Percentiles rank a stretch among this genome's conserved stretches.
Evolutionary conservation across 2,113 vertebrate genomes (phyloP).

Genomic region (Hippopotamus amphibius): DNA sequence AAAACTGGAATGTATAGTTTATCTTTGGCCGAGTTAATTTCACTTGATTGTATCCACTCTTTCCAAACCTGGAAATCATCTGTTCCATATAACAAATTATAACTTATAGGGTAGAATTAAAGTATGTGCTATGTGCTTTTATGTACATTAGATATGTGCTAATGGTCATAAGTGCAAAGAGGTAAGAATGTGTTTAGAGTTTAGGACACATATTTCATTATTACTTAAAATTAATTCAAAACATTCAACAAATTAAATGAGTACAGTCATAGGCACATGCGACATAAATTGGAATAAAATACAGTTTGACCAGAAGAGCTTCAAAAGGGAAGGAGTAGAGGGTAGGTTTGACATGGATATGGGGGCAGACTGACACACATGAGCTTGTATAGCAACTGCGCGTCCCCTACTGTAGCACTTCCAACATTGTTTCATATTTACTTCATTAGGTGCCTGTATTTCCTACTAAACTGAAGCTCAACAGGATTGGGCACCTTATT

Average conservation of each 20-base stretch:
- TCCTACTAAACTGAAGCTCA: background rate
- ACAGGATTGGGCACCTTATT: background rate
- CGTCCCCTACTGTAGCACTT: background rate
- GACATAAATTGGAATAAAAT: background rate
- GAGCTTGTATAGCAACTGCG: background rate
- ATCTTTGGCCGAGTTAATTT: background rate
- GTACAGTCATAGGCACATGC: background rate
- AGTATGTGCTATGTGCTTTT: background rate
- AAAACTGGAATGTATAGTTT: background rate
- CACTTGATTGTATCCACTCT: background rate
- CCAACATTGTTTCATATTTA: background rate
- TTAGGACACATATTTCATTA: background rate
- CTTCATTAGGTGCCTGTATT: background rate
- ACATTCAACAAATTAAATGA: slow-evolving; percentile 7
- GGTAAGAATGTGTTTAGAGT: background rate
- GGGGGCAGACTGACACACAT: background rate
- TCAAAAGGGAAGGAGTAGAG: background rate
- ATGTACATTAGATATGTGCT: background rate
- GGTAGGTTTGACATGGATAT: background rate
- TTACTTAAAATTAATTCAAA: slow-evolving; percentile 43
- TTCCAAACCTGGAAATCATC: background rate
- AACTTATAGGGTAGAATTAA: slow-evolving; percentile 8
- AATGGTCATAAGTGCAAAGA: background rate
- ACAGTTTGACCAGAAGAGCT: background rate
- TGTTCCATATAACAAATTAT: background rate